A percentile compares a stretch with the other conserved stretches of the same genome.
Conservation (phyloP, 2,888 invertebrate species). For the Salpingus planirostris region DNA sequence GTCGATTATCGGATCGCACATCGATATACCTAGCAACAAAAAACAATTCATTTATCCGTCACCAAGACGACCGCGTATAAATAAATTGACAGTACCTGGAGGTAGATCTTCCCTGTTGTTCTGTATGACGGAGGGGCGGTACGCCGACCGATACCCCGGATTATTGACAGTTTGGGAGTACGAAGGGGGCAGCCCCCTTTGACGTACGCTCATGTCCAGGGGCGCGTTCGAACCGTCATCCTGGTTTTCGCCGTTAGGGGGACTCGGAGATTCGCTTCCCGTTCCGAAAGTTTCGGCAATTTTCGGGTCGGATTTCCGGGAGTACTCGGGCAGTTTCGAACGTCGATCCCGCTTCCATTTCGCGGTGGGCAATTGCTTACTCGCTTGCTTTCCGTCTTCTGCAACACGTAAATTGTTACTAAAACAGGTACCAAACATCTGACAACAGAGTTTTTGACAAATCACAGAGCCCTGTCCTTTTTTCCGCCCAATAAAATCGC, state of each 20-base stretch:
- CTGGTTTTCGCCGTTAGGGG: slow-evolving; percentile 10
- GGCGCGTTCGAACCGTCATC: slow-evolving; percentile 45
- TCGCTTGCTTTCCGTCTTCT: too few relatives aligned
- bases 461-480: too few relatives aligned
- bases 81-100: too few relatives aligned
- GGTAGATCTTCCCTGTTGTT: slow-evolving; percentile 36
- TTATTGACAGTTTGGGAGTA: slow-evolving; percentile 46
- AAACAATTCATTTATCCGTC: slow-evolving; percentile 1
- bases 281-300: slow-evolving; percentile 32
- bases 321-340: slow-evolving; percentile 40
- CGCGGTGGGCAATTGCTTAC: slow-evolving; percentile 53
- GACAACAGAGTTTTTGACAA: too few relatives aligned
- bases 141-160: slow-evolving; percentile 34
- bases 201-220: slow-evolving; percentile 53
- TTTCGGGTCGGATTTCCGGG: slow-evolving; percentile 39
- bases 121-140: slow-evolving; percentile 58
- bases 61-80: too few relatives aligned
- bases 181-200: slow-evolving; percentile 53
- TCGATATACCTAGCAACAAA: slow-evolving; percentile 53
- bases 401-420: slow-evolving; percentile 5
- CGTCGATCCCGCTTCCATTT: slow-evolving; percentile 67
- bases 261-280: slow-evolving; percentile 9
- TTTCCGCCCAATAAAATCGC: too few relatives aligned
- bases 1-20: slow-evolving; percentile 87
- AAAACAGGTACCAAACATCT: too few relatives aligned